A percentile compares a stretch with the other conserved stretches of the same genome.
Evolutionary conservation across 1,140 invertebrate species (phyloP).

Genomic region (Leptinotarsa lineolata): DNA sequence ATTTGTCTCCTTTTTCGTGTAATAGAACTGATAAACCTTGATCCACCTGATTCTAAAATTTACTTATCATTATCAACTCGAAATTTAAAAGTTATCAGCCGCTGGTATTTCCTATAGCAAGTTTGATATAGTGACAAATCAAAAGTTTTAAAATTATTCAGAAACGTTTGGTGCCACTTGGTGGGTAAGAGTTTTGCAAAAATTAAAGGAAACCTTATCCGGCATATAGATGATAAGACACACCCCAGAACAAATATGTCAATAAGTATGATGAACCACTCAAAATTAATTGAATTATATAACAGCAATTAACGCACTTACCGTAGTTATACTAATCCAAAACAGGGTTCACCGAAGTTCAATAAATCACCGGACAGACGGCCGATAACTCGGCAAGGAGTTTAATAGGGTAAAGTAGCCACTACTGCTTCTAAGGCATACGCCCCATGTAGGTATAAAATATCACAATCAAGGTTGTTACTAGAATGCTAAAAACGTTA

Average conservation of each 20-base stretch:
- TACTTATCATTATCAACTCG: too few species aligned
- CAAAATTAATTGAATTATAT: background rate
- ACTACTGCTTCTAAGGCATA: conserved; percentile 44
- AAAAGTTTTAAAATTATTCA: too few species aligned
- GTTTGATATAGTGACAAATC: too few species aligned
- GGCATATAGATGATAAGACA: conserved; percentile 40
- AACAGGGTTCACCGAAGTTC: conserved; percentile 5
- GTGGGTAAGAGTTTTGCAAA: too few species aligned
- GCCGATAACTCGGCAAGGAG: conserved; percentile 15
- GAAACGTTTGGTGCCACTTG: too few species aligned
- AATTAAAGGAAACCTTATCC: too few species aligned
- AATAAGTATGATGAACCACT: background rate
- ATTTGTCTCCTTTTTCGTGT: too few species aligned
- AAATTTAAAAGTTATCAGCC: too few species aligned
- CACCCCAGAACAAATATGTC: conserved; percentile 40
- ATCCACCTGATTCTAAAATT: too few species aligned
- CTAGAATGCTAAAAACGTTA: conserved; percentile 8
- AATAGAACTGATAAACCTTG: too few species aligned
- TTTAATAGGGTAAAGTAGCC: conserved; percentile 29
- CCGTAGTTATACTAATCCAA: conserved; percentile 34
- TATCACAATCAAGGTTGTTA: conserved; percentile 22
- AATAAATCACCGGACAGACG: conserved; percentile 29
- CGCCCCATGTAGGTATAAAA: conserved; percentile 42
- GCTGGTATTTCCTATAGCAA: too few species aligned
- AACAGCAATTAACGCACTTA: conserved; percentile 29